Conservation (phyloP, 2,797 vertebrate genomes). For the Chrysocyon brachyurus region DNA sequence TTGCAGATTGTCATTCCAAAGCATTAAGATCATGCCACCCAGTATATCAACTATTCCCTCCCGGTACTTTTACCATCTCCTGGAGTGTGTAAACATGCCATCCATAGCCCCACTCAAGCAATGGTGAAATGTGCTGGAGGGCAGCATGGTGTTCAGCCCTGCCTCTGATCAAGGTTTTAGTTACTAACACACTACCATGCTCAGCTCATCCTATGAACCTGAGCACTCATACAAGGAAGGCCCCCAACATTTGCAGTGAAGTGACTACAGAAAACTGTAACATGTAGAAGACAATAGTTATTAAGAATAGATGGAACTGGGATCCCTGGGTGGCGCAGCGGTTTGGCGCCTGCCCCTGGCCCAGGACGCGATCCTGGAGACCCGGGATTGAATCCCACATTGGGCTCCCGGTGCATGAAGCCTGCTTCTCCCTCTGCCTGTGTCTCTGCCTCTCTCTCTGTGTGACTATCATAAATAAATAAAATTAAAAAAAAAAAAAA, state of each 20-base stretch:
- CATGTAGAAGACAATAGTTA: not conserved
- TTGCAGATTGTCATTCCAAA: not conserved
- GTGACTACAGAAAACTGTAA: not conserved
- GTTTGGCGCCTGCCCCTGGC: no score
- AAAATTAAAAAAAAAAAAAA: not conserved
- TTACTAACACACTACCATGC: not conserved
- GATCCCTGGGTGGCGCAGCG: no score
- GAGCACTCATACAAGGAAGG: not conserved
- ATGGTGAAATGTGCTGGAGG: fast-evolving
- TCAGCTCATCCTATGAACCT: not conserved
- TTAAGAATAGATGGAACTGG: not conserved
- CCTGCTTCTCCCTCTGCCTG: no score
- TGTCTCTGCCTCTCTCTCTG: no score
- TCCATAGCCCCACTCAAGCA: not conserved
- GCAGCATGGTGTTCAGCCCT: not conserved
- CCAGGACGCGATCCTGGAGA: no score
- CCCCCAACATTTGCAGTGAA: not conserved
- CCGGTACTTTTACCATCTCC: not conserved
- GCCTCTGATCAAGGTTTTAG: not conserved
- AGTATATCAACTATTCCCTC: not conserved
- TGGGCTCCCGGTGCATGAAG: no score
- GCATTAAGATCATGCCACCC: not conserved
- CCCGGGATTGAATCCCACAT: no score
- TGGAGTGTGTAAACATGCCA: not conserved
- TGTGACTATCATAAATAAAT: no score